Evolutionary conservation across 2,888 invertebrate genomes (phyloP), one percentile per base, ranked within the genome.

Genomic region (Archips crataeganus): DNA sequence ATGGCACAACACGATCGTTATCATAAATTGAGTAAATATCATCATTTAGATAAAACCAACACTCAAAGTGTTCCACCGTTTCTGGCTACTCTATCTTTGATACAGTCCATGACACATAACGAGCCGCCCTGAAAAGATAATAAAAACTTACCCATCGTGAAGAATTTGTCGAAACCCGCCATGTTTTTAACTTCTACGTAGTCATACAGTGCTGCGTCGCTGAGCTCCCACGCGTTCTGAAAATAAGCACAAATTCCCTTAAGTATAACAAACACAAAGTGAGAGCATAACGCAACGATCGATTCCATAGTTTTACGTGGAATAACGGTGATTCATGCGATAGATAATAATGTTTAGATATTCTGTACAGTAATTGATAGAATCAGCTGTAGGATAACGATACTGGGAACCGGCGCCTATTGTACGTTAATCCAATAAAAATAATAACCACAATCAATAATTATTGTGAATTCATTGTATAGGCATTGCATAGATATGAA

Each of bases 211-310:
- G 87, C 88, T 79, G 87, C 79, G 86, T 95, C 93, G 75, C 85
- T 82, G 76, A 95, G 84, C 80, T 96, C 96, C 95, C 96, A 96
- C 71, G 96, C 93, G 84, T 95, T 95, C 96, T 96, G 89, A 75
- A 90, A 94, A 75, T 51, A 75, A 70, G 62, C 51, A 63, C 49
- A 36, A 62, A 13, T 51, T 47, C n/a, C 60, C 51, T 74, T 65
- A n/a, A n/a, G n/a, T n/a, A 51, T 64, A 63, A 68, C 47, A 66
- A 54, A 60, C 47, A 15, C 71, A 23, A 72, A 62, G 72, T 59
- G 23, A 49, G 36, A n/a, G 45, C 13, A 15, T 4, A 42, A 42
- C 42, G 11, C 10, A 10, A 42, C 45, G 9, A 42, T 61, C 15
- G 9, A 42, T 2, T 45, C 23, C 34, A 57, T 57, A 62, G 62